Evolutionary conservation across 2,888 invertebrate species (phyloP).

Genomic region (Petrolisthes manimaculis): DNA sequence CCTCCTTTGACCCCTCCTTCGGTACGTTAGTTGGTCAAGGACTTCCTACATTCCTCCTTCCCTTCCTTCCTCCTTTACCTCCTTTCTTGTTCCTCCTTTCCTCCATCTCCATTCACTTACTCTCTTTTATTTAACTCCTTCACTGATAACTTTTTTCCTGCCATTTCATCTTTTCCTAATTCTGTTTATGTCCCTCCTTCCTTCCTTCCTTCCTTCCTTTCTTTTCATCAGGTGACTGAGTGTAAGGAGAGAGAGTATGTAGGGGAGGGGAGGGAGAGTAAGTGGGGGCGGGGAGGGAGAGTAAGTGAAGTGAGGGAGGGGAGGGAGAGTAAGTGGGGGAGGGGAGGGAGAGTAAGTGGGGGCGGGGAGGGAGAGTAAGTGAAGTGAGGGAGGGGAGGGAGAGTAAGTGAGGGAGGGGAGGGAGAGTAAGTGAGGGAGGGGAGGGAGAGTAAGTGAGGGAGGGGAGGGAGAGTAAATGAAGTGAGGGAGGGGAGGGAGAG

Average conservation of each 20-base stretch:
- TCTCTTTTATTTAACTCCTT: too few relatives aligned
- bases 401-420: neutral
- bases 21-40: too few relatives aligned
- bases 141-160: too few relatives aligned
- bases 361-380: neutral
- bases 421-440: neutral
- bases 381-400: neutral
- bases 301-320: neutral
- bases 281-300: neutral
- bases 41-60: too few relatives aligned
- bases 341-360: neutral
- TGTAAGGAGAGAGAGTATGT: neutral
- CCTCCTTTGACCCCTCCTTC: too few relatives aligned
- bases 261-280: neutral
- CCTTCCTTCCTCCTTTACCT: too few relatives aligned
- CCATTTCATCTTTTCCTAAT: too few relatives aligned
- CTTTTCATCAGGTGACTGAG: too few relatives aligned
- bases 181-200: too few relatives aligned
- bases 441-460: neutral
- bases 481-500: neutral
- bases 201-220: too few relatives aligned
- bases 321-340: neutral
- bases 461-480: neutral
- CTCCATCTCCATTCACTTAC: too few relatives aligned
- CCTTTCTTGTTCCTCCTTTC: too few relatives aligned